Evolutionary conservation across 2,797 vertebrate genomes (phyloP), one percentile per base, ranked within the genome.

Genomic region (Cuniculus paca): DNA sequence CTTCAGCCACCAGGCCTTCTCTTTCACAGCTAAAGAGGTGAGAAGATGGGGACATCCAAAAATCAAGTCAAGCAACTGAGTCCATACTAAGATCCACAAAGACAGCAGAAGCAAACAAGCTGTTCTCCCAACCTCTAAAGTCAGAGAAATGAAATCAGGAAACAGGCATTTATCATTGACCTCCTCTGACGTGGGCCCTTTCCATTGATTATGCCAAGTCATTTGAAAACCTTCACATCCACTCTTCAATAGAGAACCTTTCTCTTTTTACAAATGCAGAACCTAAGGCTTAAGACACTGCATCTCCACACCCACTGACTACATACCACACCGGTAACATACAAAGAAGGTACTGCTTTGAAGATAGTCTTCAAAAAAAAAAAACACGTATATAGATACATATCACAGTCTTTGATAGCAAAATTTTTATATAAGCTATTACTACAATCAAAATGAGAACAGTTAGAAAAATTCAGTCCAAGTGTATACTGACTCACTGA

Each of bases 401-500:
- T n/a, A 5, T 20, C 14, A 60, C 14, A 60, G 68, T 86, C 79
- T 88, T 93, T 86, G 45, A 92, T 13, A 50, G 95, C 82, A 97
- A 95, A 92, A 91, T 88, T 45, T 92, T 2, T 4, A 83, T 74
- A 80, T 83, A 54, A 89, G 70, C 36, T 92, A 39, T 70, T 86
- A 88, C 56, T 94, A 92, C 34, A 94, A 91, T 91, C 84, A 88
- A 87, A 96, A 96, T 77, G 74, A 95, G 78, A 92, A 85, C 56
- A 83, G 88, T 75, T 80, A 97, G 61, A 88, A 84, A 95, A 95
- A 97, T 79, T 31, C 36, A 83, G 52, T 78, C 77, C 68, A 88
- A 90, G 68, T 74, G 80, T 79, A 68, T 39, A 94, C 86, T 96
- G 97, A 96, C 86, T 97, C 96, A 97, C 88, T 93, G 28, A 94